Conservation (phyloP, 2,888 invertebrate genomes). For the Troglohyphantes excavatus region DNA sequence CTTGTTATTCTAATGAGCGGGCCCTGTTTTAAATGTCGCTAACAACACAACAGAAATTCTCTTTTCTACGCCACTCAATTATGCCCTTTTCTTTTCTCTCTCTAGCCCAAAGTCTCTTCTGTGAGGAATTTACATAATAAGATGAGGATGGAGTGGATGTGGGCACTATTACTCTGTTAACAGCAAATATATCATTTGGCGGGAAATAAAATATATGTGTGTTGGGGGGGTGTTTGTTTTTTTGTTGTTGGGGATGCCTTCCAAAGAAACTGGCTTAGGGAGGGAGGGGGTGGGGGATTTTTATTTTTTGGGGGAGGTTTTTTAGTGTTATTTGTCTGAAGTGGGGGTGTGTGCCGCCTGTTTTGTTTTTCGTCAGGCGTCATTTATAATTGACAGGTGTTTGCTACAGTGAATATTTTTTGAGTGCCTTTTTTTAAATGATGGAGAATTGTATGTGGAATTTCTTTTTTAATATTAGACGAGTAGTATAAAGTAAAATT, state of each 20-base stretch:
- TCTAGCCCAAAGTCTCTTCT: not conserved
- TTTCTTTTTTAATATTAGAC: too few species aligned
- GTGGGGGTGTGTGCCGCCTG: not conserved
- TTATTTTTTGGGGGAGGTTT: not conserved
- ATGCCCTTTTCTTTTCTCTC: constrained; percentile 55
- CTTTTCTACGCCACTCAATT: constrained; percentile 62
- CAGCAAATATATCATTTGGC: constrained; percentile 74
- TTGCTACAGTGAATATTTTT: not conserved
- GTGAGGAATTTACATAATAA: constrained; percentile 76
- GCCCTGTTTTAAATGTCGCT: constrained; percentile 77
- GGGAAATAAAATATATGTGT: constrained; percentile 65
- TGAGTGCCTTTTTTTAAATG: too few species aligned
- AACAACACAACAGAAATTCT: constrained; percentile 61
- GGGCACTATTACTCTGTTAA: constrained; percentile 72
- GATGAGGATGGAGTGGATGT: constrained; percentile 54
- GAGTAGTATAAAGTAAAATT: too few species aligned
- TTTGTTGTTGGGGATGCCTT: not conserved
- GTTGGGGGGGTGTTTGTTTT: constrained; percentile 1
- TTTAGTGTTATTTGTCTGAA: constrained; percentile 15
- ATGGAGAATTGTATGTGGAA: too few species aligned
- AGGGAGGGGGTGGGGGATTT: not conserved
- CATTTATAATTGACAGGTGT: constrained; percentile 77
- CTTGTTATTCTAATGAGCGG: constrained; percentile 78
- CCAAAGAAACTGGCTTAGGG: constrained; percentile 62
- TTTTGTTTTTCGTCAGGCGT: constrained; percentile 45